Evolutionary conservation across 2,888 invertebrate genomes (phyloP).

Genomic region (Barypeithes pellucidus): DNA sequence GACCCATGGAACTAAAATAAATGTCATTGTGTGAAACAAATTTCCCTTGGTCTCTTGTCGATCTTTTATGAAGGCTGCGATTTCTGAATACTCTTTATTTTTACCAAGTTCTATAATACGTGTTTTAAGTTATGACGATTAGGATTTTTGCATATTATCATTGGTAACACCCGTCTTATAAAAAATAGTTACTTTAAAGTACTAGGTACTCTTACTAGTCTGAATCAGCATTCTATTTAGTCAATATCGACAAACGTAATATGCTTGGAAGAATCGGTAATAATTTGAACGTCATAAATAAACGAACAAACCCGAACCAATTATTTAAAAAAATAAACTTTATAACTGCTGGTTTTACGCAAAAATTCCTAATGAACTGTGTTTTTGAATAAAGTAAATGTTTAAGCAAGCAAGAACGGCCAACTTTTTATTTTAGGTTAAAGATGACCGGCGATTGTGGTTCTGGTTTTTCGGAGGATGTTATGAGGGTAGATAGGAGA

Average conservation of each 20-base stretch:
- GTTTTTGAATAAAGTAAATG: conserved; percentile 30
- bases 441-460: no score
- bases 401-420: conserved; percentile 14
- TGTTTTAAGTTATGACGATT: conserved; percentile 24
- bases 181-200: not conserved
- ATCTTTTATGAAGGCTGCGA: conserved; percentile 7
- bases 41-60: conserved; percentile 14
- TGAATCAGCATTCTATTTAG: not conserved
- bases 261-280: not conserved
- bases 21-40: not conserved
- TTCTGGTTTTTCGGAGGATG: no score
- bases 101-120: conserved; percentile 6
- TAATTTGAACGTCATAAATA: not conserved
- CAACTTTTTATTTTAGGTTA: not conserved
- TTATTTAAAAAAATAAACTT: not conserved
- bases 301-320: not conserved
- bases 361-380: conserved; percentile 24
- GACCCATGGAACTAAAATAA: conserved; percentile 23
- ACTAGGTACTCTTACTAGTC: no score
- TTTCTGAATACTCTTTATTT: conserved; percentile 23
- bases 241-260: not conserved
- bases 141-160: conserved; percentile 12
- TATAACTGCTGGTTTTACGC: not conserved
- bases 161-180: not conserved
- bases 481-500: no score